Evolutionary conservation across 2,888 invertebrate genomes (phyloP).

Genomic region (Neocrepidodera transversa): DNA sequence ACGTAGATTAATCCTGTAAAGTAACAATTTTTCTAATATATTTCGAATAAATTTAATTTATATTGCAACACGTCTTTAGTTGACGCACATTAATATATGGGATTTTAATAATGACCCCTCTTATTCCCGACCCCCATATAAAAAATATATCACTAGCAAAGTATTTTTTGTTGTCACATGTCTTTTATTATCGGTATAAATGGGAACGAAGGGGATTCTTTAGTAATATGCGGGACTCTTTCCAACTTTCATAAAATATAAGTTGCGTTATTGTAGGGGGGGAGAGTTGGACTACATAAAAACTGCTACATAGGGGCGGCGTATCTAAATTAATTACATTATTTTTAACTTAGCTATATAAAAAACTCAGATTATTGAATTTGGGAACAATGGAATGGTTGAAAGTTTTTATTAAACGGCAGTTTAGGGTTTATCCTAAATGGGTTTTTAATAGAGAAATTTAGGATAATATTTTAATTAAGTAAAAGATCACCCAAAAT

Average conservation of each 20-base stretch:
- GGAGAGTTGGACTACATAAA: constrained; percentile 4
- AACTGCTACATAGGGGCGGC: constrained; percentile 10
- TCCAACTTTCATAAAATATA: constrained; percentile 19
- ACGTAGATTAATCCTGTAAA: too few relatives aligned
- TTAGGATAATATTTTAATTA: too few relatives aligned
- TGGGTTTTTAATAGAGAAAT: background rate
- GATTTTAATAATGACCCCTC: constrained; percentile 51
- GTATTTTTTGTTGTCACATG: constrained; percentile 59
- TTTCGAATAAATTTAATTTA: too few relatives aligned
- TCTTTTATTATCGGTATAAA: constrained; percentile 52
- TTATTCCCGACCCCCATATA: constrained; percentile 42
- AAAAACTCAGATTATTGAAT: background rate
- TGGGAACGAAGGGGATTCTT: constrained; percentile 32
- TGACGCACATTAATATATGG: constrained; percentile 49
- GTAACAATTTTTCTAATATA: too few relatives aligned
- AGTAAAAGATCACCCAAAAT: too few relatives aligned
- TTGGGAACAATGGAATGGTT: background rate
- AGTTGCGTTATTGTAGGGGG: constrained; percentile 16
- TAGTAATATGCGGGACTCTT: constrained; percentile 40
- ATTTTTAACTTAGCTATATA: constrained; percentile 14
- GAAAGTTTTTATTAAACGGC: background rate
- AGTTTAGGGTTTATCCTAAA: background rate
- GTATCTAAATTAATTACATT: constrained; percentile 28
- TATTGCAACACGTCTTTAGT: constrained; percentile 24
- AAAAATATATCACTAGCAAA: constrained; percentile 56